These are phyloP conservation scores for Pituophis catenifer DNA, from an alignment of 2,113 vertebrate genomes.

Conservation along the genomic window DNA sequence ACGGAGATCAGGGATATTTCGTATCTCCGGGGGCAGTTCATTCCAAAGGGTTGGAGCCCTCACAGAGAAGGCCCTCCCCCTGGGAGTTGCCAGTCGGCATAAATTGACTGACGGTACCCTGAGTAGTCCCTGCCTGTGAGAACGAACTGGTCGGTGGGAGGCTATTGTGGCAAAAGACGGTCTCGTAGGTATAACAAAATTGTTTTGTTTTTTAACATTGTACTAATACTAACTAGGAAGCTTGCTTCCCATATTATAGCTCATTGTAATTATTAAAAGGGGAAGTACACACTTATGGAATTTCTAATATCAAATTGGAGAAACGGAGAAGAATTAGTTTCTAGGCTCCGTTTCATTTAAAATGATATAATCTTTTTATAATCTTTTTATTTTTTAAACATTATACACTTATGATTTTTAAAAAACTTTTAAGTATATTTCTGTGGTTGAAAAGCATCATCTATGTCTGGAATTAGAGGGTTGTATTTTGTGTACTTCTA, in stretches of 20 bases:
- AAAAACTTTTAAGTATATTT: neutral
- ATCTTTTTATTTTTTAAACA: neutral
- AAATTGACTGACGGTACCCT: too few species aligned
- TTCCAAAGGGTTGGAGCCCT: too few species aligned
- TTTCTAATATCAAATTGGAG: neutral
- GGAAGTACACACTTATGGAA: neutral
- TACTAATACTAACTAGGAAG: neutral
- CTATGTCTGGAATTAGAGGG: neutral
- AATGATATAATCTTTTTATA: neutral
- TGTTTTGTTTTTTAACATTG: neutral
- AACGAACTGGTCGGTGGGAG: too few species aligned
- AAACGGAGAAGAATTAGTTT: neutral
- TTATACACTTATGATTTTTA: neutral
- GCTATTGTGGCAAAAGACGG: too few species aligned
- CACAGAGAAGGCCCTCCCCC: too few species aligned
- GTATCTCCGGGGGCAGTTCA: too few species aligned
- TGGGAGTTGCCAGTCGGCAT: too few species aligned
- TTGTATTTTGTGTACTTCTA: neutral
- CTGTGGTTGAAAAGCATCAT: neutral
- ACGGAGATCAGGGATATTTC: too few species aligned
- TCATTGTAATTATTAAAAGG: neutral
- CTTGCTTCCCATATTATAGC: neutral
- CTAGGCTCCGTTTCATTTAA: neutral
- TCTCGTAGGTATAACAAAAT: neutral
- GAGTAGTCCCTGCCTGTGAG: too few species aligned